Evolutionary conservation across 1,140 invertebrate genomes (phyloP).

Genomic region (Glossosoma conforme): DNA sequence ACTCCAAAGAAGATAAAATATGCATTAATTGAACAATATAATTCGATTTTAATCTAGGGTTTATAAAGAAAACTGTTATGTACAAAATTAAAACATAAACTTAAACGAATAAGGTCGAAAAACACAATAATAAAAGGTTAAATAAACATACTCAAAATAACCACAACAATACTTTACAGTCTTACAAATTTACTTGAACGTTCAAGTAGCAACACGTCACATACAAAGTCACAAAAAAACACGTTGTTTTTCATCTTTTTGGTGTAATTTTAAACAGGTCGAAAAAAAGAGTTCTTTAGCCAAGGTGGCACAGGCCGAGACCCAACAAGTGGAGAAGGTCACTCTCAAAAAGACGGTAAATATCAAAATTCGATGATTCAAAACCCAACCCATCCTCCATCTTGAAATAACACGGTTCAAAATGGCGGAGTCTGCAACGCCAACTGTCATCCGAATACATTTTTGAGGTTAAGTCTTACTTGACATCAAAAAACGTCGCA

Average conservation of each 20-base stretch:
- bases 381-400: background rate
- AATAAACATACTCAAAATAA: background rate
- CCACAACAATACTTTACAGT: background rate
- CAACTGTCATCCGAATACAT: background rate
- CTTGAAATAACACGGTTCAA: background rate
- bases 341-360: constrained; percentile 25
- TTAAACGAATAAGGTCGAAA: too few relatives aligned
- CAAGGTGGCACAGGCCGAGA: constrained; percentile 15
- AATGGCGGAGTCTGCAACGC: background rate
- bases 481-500: too few relatives aligned
- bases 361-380: constrained; percentile 10
- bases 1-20: too few relatives aligned
- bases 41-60: too few relatives aligned
- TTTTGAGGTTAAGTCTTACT: too few relatives aligned
- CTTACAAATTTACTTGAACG: too few relatives aligned
- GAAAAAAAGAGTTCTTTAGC: constrained; percentile 16
- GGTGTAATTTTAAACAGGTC: constrained; percentile 16
- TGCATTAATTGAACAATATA: too few relatives aligned
- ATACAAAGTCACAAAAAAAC: too few relatives aligned
- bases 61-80: too few relatives aligned
- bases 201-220: too few relatives aligned
- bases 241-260: constrained; percentile 14
- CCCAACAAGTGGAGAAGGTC: constrained; percentile 21
- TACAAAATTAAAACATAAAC: background rate
- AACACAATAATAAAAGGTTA: background rate